Percentiles rank a stretch among this genome's conserved stretches.
Evolutionary conservation across 2,797 vertebrate genomes (phyloP).

Genomic region (Pangasius larnaudii): DNA sequence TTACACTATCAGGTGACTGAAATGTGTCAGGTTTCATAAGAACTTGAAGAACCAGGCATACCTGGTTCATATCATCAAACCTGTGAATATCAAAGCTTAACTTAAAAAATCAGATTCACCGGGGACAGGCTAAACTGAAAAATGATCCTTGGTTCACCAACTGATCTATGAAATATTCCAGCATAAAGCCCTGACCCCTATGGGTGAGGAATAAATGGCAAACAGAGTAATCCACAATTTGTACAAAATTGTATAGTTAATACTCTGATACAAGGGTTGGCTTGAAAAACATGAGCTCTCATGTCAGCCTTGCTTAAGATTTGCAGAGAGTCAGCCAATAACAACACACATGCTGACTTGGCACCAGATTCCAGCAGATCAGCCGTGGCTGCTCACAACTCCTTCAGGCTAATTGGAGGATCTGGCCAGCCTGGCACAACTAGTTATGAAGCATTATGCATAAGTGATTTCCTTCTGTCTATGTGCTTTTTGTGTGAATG

Average conservation of each 20-base stretch:
- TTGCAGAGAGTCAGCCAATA: slow-evolving; percentile 23
- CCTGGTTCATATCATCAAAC: not conserved
- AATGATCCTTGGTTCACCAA: not conserved
- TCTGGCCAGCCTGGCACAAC: slow-evolving; percentile 22
- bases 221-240: not conserved
- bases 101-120: not conserved
- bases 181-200: not conserved
- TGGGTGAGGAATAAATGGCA: not conserved
- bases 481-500: not conserved
- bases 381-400: slow-evolving; percentile 32
- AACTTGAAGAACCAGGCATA: not conserved
- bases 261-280: slow-evolving; percentile 12
- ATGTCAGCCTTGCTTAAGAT: slow-evolving; percentile 40
- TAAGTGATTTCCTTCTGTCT: slow-evolving; percentile 11
- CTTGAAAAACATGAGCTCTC: slow-evolving; percentile 6
- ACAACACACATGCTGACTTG: slow-evolving; percentile 22
- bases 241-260: slow-evolving; percentile 6
- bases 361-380: slow-evolving; percentile 37
- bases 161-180: slow-evolving; percentile 3
- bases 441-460: slow-evolving; percentile 22
- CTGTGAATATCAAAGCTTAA: not conserved
- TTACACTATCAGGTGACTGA: not conserved
- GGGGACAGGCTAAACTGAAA: not conserved
- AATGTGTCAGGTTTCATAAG: not conserved
- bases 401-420: slow-evolving; percentile 45